Base-by-base conservation (phyloP, 2,113 vertebrate genomes). In the Sisor rabdophorus region DNA sequence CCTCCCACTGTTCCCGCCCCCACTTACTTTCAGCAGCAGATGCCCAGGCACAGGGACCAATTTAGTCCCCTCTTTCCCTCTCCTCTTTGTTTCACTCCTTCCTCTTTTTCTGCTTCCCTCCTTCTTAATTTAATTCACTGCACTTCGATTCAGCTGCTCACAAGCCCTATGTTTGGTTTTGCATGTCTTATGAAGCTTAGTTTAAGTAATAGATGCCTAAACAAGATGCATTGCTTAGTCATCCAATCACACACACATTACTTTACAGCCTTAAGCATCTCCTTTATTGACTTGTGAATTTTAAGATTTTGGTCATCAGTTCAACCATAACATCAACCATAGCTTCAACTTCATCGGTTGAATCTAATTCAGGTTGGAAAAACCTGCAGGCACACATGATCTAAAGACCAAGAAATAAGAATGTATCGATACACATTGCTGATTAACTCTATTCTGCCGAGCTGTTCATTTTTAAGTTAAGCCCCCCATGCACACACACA, bases 11-110 rank as follows among this genome's bases (percentile, higher is more conserved):
- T 17, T 56, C 3, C 68, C 67, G 19, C 50, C 50, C 61, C 67
- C 76, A 82, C 75, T 81, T 87, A 84, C 86, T 86, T 89, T 89
- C 84, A 87, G 73, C 89, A 88, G 83, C 87, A 88, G 85, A 89
- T 89, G 89, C 81, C 86, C 75, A 59, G 79, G 47, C 36, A 74
- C 76, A 86, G 81, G 82, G 76, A 77, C 75, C 76, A 55, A 65
- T 69, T 80, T 76, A 70, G 50, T 60, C 56, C 71, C 50, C 44
- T 79, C 63, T 15, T 67, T 73, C 72, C 55, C 79, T 71, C 71
- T 79, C 63, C 55, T 71, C 61, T 52, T 68, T 77, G 15, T 65
- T 36, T 36, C 32, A 36, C 75, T 65, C 36, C 71, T 68, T 26
- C 32, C 53, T 64, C 55, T 64, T 56, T 79, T 65, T 24, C 48